These are phyloP conservation scores for Hymenopus coronatus DNA, from an alignment of 2,888 invertebrate species.

Conservation along the genomic window DNA sequence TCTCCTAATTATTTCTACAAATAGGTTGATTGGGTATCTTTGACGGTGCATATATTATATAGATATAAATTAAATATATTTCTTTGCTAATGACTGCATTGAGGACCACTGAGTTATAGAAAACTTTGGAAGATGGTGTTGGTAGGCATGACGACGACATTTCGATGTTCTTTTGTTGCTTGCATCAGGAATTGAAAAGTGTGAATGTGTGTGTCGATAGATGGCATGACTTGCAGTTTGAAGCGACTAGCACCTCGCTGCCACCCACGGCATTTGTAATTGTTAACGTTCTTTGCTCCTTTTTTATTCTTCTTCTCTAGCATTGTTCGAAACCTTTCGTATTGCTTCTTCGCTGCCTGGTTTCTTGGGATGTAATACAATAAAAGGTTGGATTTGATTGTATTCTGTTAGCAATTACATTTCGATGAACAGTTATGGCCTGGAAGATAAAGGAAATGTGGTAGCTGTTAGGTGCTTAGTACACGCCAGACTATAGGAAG, in stretches of 20 bases:
- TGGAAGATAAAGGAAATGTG: no score
- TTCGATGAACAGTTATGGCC: neutral
- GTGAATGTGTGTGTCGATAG: neutral
- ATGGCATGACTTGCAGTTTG: neutral
- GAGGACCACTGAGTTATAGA: neutral
- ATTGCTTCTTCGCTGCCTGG: neutral
- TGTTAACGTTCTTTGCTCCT: neutral
- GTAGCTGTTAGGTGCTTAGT: no score
- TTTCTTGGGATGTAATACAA: neutral
- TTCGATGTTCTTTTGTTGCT: neutral
- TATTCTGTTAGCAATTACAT: neutral
- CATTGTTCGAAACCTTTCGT: neutral
- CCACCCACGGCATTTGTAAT: neutral
- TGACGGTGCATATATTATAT: no score
- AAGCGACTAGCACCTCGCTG: neutral
- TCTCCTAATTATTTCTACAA: no score
- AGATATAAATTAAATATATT: no score
- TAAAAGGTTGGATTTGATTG: neutral
- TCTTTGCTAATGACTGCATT: neutral
- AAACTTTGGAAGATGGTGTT: neutral
- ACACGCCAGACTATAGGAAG: no score
- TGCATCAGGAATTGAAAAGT: neutral
- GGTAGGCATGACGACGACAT: neutral
- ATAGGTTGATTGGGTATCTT: no score
- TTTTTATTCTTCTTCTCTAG: neutral